A percentile compares a stretch with the other conserved stretches of the same genome.
These are phyloP conservation scores for Eumaeus atala DNA, from an alignment of 1,140 invertebrate genomes.

Conservation along the genomic window DNA sequence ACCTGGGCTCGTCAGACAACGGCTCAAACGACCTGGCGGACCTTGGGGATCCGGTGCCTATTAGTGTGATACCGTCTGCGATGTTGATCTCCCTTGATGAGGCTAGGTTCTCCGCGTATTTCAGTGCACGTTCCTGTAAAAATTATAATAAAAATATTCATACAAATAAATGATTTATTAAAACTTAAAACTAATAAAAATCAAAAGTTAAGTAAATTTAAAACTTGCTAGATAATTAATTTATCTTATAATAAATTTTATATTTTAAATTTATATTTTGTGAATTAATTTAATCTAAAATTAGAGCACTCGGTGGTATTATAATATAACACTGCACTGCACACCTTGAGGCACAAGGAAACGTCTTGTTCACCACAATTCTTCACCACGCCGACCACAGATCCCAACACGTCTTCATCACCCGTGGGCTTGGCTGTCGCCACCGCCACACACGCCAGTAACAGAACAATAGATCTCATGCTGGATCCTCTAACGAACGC, in stretches of 20 bases:
- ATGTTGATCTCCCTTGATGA: conserved; percentile 71
- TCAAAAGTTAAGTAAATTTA: no score
- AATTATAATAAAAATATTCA: no score
- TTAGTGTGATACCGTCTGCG: conserved; percentile 82
- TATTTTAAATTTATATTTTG: neutral
- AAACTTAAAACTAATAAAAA: no score
- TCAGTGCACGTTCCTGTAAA: conserved; percentile 79
- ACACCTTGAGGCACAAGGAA: conserved; percentile 82
- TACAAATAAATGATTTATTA: conserved; percentile 14
- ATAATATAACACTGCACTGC: conserved; percentile 27
- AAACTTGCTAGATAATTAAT: no score
- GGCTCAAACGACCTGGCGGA: conserved; percentile 71
- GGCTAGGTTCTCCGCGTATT: conserved; percentile 78
- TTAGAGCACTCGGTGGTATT: conserved; percentile 7
- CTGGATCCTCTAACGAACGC: conserved; percentile 41
- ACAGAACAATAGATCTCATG: conserved; percentile 75
- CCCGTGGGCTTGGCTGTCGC: conserved; percentile 74
- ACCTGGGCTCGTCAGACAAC: conserved; percentile 80
- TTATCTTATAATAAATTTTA: neutral
- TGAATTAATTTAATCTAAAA: neutral
- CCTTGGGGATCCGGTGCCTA: conserved; percentile 76
- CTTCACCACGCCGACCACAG: conserved; percentile 79
- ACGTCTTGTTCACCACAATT: conserved; percentile 81
- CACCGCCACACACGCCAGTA: conserved; percentile 71
- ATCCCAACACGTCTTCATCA: conserved; percentile 68